Base-by-base conservation (phyloP, 2,888 invertebrate genomes). In the Sympetrum striolatum region DNA sequence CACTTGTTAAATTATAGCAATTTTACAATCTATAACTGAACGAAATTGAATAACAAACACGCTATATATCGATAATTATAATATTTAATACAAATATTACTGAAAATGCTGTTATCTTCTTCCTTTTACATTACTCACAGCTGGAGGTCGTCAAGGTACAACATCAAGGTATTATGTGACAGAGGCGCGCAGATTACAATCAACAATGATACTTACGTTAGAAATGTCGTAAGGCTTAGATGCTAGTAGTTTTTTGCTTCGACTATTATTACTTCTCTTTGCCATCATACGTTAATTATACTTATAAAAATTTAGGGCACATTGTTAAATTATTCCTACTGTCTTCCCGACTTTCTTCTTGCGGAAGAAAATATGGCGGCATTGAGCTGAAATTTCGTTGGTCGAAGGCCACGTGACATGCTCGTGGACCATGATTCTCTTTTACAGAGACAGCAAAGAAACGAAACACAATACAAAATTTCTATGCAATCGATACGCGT, bases 151-250 rank as follows among this genome's bases (percentile, higher is more conserved):
- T 91, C 91, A 91, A 91, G 81, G 91, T 92, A 92, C 92, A 92
- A 91, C 92, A 60, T 37, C 86, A 60, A 86, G 35, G 35, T 86
- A 86, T 86, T 86, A 37, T 39, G 37, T 60, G 86, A 35, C 48
- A 64, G 37, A 86, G 86, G 90, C 90, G 90, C 90, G 64, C 81
- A 81, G 82, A 64, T 81, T 81, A 81, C 15, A 35, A 39, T 80
- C n/a, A 53, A 35, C 48, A 58, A 37, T 64, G 44, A 81, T 93
- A 94, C 94, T 94, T 93, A 94, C 94, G 93, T 94, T 94, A 92
- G 94, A 94, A 92, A 93, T 93, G 92, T 94, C 94, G 92, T 94
- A 94, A 90, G 94, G 94, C 92, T 94, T 94, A 91, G 93, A 93
- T 92, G 93, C 93, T 92, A 92, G 93, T 91, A 93, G 92, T 91